Evolutionary conservation across 2,888 invertebrate species (phyloP), one percentile per base, ranked within the genome.

Genomic region (Cylloceria caligata): DNA sequence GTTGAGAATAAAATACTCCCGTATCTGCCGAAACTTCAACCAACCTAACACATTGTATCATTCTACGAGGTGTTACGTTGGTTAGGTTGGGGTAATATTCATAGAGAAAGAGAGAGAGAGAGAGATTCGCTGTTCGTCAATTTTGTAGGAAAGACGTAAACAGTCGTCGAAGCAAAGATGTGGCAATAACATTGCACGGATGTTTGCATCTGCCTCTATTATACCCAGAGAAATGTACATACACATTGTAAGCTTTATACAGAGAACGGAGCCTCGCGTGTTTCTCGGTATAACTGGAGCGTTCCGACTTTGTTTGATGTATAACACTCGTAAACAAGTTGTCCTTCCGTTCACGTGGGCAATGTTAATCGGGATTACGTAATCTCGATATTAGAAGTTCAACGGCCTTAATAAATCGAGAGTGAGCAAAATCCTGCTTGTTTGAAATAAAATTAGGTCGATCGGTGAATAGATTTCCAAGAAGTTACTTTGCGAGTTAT

Each of bases 241-340:
- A 62, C 16, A 69, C n/a, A 16, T 21, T 64, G 13, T 5, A 39
- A 64, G 62, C 62, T 34, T 57, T 45, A n/a, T 30, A 30, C 21
- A n/a, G 47, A 67, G 24, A 55, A 36, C 16, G 52, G 36, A 71
- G 57, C 55, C 55, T 82, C 71, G 83, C 83, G 83, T 80, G 80
- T 36, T 57, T 67, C 30, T 19, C 19, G 62, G 21, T 57, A 36
- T 45, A 78, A 82, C 69, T 78, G 49, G 78, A 71, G 39, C 81
- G 47, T 16, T 5, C 21, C 77, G 30, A 60, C 74, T 78, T 65
- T 71, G 78, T 82, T 67, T 71, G 60, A 55, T 9, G 77, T 74
- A 73, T 65, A 71, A 78, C 78, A 81, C 30, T 65, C 49, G 69
- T 65, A 78, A 82, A 82, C 78, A 78, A 47, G 39, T 60, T 47